Conservation (phyloP, 2,113 vertebrate genomes). For the Epinephelus moara region DNA sequence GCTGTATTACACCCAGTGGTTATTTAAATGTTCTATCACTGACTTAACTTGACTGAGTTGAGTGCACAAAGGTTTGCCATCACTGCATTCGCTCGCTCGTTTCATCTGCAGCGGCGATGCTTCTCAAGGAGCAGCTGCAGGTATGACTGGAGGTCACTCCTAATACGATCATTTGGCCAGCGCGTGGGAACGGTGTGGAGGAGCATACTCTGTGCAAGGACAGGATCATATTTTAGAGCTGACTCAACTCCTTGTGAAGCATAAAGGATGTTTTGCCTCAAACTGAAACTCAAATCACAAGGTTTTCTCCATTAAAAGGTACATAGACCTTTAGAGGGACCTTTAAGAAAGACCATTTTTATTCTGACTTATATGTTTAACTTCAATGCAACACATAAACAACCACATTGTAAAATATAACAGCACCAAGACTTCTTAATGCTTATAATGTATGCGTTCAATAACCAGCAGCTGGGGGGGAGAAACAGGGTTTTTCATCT, state of each 20-base stretch:
- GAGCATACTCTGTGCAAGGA: slow-evolving; percentile 31
- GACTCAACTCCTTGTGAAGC: slow-evolving; percentile 42
- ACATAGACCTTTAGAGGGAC: not conserved
- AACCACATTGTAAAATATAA: not conserved
- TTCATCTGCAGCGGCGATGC: slow-evolving; percentile 1
- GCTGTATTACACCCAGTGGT: not conserved
- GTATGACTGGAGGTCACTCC: slow-evolving; percentile 46
- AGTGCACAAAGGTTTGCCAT: not conserved
- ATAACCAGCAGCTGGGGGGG: slow-evolving; percentile 12
- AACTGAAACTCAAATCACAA: slow-evolving; percentile 32
- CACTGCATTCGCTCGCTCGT: not conserved
- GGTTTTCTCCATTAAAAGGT: slow-evolving; percentile 19
- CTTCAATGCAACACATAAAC: slow-evolving; percentile 6
- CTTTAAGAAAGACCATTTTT: not conserved
- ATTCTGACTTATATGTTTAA: slow-evolving; percentile 18
- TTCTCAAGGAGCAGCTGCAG: slow-evolving; percentile 26
- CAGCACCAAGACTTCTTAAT: not conserved
- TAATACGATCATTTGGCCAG: slow-evolving; percentile 33
- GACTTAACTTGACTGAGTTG: not conserved
- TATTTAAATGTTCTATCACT: not conserved
- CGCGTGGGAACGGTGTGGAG: slow-evolving; percentile 9
- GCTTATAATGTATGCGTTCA: slow-evolving; percentile 23
- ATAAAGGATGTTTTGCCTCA: slow-evolving; percentile 31
- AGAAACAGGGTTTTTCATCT: slow-evolving; percentile 11
- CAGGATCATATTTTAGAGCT: slow-evolving; percentile 50